phyloP scores from a whole-genome alignment of 2,888 invertebrate genomes.

The Fragum whitleyi region DNA sequence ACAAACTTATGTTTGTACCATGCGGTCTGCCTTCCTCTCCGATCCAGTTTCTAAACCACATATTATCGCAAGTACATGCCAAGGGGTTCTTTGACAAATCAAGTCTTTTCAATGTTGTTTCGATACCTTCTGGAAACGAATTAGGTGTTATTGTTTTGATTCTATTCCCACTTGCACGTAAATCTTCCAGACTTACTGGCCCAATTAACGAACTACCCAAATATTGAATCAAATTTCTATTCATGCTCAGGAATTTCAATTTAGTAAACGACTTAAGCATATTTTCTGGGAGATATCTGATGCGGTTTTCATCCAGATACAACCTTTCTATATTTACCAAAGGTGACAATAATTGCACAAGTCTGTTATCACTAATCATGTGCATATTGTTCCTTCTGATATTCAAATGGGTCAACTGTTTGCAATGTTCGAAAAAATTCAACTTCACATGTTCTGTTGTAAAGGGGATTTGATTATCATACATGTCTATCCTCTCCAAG shows the following conservation, averaged over 20 bases:
- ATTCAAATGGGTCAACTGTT: background rate
- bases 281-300: background rate
- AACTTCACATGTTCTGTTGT: background rate
- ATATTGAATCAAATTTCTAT: background rate
- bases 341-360: background rate
- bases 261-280: background rate
- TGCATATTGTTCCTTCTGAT: background rate
- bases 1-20: background rate
- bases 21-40: background rate
- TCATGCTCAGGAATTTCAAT: background rate
- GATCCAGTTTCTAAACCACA: background rate
- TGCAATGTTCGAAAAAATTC: background rate
- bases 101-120: background rate
- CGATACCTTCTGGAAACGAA: background rate
- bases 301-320: background rate
- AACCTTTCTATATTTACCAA: background rate
- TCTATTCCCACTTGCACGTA: background rate
- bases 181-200: background rate
- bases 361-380: background rate
- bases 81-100: background rate
- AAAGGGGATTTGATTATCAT: background rate
- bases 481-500: background rate
- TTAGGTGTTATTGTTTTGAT: background rate
- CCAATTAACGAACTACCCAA: background rate
- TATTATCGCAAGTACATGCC: background rate